Evolutionary conservation across 2,888 invertebrate species (phyloP), one percentile per base, ranked within the genome.

Genomic region (Sycophila texana): DNA sequence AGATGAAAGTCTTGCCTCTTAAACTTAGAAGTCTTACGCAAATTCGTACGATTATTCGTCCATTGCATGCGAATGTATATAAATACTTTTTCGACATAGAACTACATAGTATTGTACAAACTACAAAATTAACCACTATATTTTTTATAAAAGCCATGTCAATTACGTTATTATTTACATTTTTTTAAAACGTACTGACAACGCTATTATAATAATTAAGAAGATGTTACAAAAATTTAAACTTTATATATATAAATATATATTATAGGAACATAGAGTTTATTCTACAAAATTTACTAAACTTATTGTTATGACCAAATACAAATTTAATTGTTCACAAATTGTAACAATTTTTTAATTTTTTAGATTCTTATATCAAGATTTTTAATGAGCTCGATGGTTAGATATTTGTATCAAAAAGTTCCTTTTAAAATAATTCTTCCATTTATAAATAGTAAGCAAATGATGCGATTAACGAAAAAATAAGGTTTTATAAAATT

Each of bases 1-100:
- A 89, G 89, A 81, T 89, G 87, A 88, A 84, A 58, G 67, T 81
- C 61, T 60, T 63, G 55, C n/a, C 18, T 66, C 47, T 71, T 67
- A 26, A 71, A 74, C 55, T 53, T 20, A 51, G 77, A 58, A 80
- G 74, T 76, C 57, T 26, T 77, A 30, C 71, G 74, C 72, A 79
- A 73, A 49, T 39, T 80, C 67, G 26, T 72, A 49, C 63, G 57
- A 22, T 51, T 82, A 71, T 20, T 83, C 73, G 72, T 81, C 57
- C 74, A 71, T 63, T 79, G 72, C 57, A 73, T 76, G 76, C 51
- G 63, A 72, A 71, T 84, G 83, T 86, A 83, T 67, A 85, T 86
- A 83, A 68, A 79, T 81, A 80, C 79, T 80, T 80, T 75, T 72
- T 73, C 70, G 63, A 72, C 55, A 55, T 81, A 82, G 81, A 70